A percentile compares a stretch with the other conserved stretches of the same genome.
These are phyloP conservation scores for Butorides virescens DNA, from an alignment of 2,113 vertebrate species.

Conservation along the genomic window DNA sequence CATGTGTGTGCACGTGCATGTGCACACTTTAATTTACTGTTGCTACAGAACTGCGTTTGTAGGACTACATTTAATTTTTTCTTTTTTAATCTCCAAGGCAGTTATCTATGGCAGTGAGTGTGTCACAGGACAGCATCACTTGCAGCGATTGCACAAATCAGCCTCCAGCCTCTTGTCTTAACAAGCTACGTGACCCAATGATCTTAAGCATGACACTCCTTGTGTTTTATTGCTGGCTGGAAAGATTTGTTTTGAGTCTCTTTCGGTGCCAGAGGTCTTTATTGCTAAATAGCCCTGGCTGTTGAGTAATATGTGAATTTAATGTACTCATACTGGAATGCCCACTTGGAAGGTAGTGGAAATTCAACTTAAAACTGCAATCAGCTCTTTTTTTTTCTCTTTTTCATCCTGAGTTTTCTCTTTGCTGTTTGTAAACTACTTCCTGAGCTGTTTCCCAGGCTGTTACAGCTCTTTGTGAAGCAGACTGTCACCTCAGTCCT, in stretches of 20 bases:
- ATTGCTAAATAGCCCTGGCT: constrained; percentile 46
- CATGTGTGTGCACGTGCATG: not conserved
- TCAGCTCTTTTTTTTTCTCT: not conserved
- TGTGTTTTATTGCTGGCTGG: not conserved
- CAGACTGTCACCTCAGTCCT: not conserved
- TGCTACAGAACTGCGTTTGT: not conserved
- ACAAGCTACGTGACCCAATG: not conserved
- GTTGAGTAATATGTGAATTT: constrained; percentile 7
- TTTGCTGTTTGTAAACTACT: not conserved
- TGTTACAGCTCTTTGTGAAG: not conserved
- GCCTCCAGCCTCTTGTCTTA: constrained; percentile 22
- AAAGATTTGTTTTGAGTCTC: constrained; percentile 18
- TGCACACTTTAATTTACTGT: not conserved
- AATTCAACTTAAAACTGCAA: not conserved
- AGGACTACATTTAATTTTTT: not conserved
- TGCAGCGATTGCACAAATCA: constrained; percentile 23
- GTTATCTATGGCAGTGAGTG: not conserved
- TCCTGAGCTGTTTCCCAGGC: not conserved
- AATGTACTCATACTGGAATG: not conserved
- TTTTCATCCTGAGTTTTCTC: not conserved
- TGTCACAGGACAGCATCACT: not conserved
- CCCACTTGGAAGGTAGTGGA: not conserved
- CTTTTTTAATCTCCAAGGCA: not conserved
- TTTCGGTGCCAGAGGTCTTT: constrained; percentile 21
- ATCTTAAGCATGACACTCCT: not conserved